A percentile compares a stretch with the other conserved stretches of the same genome.
Conservation (phyloP, 2,113 vertebrate genomes). For the Sciurus niger region DNA sequence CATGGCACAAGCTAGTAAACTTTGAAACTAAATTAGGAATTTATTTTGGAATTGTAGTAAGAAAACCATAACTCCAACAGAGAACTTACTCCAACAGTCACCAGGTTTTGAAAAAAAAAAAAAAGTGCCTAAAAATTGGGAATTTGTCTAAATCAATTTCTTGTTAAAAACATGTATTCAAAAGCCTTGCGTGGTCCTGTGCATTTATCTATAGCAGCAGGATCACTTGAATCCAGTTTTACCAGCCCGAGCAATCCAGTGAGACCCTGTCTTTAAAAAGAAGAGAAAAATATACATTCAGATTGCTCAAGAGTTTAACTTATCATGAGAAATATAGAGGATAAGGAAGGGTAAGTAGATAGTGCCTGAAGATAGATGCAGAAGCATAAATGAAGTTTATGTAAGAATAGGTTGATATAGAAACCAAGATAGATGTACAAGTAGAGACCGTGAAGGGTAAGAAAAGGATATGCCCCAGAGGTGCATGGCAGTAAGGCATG, state of each 20-base stretch:
- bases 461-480: neutral
- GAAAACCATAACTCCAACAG: constrained; percentile 27
- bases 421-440: neutral
- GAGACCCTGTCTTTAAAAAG: too few relatives aligned
- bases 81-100: neutral
- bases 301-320: neutral
- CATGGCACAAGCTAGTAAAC: constrained; percentile 16
- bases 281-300: neutral
- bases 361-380: neutral
- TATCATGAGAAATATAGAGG: neutral
- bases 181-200: neutral
- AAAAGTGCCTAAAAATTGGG: constrained; percentile 14
- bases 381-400: neutral
- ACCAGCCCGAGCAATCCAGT: neutral
- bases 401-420: neutral
- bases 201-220: neutral
- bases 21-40: constrained; percentile 55
- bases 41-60: constrained; percentile 61
- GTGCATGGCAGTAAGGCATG: neutral
- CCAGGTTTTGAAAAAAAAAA: neutral
- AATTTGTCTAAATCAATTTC: constrained; percentile 42
- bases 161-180: constrained; percentile 26
- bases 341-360: neutral
- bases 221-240: neutral
- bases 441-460: neutral